phyloP scores from a whole-genome alignment of 2,113 vertebrate genomes.

The Ia io region DNA sequence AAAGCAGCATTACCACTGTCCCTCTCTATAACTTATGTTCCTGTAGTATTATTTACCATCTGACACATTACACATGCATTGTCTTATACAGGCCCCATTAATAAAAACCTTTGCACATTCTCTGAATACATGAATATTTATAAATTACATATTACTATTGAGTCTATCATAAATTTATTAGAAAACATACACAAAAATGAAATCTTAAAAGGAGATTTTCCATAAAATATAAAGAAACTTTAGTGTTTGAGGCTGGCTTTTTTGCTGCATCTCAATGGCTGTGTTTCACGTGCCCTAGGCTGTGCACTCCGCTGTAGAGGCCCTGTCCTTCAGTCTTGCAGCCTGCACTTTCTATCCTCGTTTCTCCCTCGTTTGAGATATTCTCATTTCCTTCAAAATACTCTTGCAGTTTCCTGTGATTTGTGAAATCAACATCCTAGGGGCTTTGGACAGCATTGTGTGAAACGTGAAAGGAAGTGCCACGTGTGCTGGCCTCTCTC shows the following conservation, averaged over 20 bases:
- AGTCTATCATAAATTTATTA: not conserved
- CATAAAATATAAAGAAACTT: not conserved
- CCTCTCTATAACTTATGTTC: not conserved
- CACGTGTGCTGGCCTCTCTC: not conserved
- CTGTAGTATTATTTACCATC: not conserved
- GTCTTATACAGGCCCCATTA: not conserved
- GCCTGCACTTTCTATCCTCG: not conserved
- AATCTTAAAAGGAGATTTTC: not conserved
- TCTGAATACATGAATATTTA: not conserved
- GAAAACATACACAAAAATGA: constrained; percentile 22
- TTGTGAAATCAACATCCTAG: constrained; percentile 24
- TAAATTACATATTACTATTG: not conserved
- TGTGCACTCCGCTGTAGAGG: not conserved
- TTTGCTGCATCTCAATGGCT: not conserved
- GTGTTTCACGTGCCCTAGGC: not conserved
- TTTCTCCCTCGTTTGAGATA: not conserved
- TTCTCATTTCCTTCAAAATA: constrained; percentile 29
- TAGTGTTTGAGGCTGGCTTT: not conserved
- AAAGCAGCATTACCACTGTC: not conserved
- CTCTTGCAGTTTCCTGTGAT: constrained; percentile 13
- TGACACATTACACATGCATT: not conserved
- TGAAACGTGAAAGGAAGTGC: constrained; percentile 2
- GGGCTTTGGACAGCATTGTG: not conserved
- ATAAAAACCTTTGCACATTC: not conserved
- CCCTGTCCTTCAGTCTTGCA: not conserved